Evolutionary conservation across 2,888 invertebrate genomes (phyloP).

Genomic region (Operophtera brumata): DNA sequence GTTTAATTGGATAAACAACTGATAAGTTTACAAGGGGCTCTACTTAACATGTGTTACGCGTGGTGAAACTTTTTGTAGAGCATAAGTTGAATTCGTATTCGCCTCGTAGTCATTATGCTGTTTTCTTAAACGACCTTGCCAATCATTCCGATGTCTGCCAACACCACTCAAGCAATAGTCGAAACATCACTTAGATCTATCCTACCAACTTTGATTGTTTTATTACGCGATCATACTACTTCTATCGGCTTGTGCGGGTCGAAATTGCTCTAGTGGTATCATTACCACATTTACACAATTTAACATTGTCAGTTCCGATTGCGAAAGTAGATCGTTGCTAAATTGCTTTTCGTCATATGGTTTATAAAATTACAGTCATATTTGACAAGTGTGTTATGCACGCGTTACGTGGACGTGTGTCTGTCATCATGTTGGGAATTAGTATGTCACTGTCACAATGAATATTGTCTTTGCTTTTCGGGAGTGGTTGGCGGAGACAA

Average conservation of each 20-base stretch:
- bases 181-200: conserved; percentile 31
- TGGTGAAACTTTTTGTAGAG: conserved; percentile 1
- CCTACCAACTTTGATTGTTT: conserved; percentile 40
- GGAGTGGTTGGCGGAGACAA: not conserved
- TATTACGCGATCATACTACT: conserved; percentile 40
- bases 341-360: conserved; percentile 73
- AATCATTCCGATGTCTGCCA: conserved; percentile 5
- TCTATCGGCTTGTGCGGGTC: conserved; percentile 42
- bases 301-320: conserved; percentile 66
- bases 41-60: not conserved
- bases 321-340: conserved; percentile 67
- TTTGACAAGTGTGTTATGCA: conserved; percentile 50
- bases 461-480: not conserved
- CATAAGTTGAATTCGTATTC: not conserved
- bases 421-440: conserved; percentile 9
- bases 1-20: conserved; percentile 24
- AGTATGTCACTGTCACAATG: conserved; percentile 1
- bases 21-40: not conserved
- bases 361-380: conserved; percentile 55
- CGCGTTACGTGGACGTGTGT: conserved; percentile 26
- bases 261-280: conserved; percentile 53
- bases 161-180: conserved; percentile 22
- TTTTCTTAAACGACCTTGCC: conserved; percentile 22
- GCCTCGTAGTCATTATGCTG: not conserved
- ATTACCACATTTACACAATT: conserved; percentile 71